Percentiles rank a stretch among this genome's conserved stretches.
phyloP scores from a whole-genome alignment of 2,888 invertebrate genomes.

The Netelia virgata region DNA sequence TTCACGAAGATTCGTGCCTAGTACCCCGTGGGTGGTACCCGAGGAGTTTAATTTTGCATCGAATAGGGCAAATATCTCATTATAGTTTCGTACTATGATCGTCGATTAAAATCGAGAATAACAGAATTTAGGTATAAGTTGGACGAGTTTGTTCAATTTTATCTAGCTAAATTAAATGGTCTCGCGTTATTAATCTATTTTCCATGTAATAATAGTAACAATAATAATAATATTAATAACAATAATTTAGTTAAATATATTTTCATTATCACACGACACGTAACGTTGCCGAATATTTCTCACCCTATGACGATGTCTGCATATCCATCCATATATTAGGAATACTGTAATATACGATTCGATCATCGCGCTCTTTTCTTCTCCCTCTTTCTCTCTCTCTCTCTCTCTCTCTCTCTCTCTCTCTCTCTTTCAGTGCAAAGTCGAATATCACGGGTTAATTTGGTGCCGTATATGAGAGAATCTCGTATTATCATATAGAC shows the following conservation, averaged over 20 bases:
- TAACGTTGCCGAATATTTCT: conserved; percentile 5
- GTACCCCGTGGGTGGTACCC: conserved; percentile 47
- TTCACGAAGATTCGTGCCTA: conserved; percentile 35
- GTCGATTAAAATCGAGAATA: neutral
- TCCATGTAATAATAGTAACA: neutral
- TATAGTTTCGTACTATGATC: neutral
- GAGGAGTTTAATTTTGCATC: conserved; percentile 3
- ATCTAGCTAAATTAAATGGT: too few relatives aligned
- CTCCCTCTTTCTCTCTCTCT: too few relatives aligned
- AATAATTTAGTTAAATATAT: neutral
- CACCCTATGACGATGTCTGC: neutral
- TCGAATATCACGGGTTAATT: conserved; percentile 78
- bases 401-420: too few relatives aligned
- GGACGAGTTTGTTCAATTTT: too few relatives aligned
- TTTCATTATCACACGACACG: neutral
- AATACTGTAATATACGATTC: conserved; percentile 22
- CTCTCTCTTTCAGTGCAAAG: conserved; percentile 1
- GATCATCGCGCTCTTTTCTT: conserved; percentile 37
- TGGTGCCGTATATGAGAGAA: conserved; percentile 72
- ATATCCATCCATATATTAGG: neutral
- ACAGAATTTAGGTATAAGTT: neutral
- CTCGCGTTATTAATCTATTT: too few relatives aligned
- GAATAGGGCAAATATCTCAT: conserved; percentile 1
- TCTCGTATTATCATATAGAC: conserved; percentile 82
- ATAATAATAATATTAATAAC: neutral